phyloP scores from a whole-genome alignment of 2,797 vertebrate genomes.

The Tragopan temminckii region DNA sequence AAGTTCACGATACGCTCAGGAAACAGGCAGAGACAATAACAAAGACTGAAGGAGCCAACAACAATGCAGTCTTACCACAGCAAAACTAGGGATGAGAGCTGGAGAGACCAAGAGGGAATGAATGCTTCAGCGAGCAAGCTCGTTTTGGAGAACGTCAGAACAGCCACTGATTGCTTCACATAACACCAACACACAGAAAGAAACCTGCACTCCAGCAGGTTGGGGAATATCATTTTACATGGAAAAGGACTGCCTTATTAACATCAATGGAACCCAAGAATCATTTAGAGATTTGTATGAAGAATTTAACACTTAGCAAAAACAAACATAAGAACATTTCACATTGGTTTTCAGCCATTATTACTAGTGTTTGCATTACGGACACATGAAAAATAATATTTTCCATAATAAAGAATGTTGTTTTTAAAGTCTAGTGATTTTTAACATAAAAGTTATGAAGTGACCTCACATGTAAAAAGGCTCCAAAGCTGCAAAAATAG shows the following conservation, averaged over 20 bases:
- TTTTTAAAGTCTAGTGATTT: slow-evolving; percentile 43
- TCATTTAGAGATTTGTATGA: background rate
- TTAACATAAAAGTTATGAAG: slow-evolving; percentile 39
- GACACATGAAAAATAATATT: slow-evolving; percentile 34
- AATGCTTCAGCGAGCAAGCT: background rate
- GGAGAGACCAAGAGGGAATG: background rate
- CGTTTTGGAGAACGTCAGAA: background rate
- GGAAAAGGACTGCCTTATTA: background rate
- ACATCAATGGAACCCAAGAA: background rate
- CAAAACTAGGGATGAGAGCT: background rate
- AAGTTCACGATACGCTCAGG: background rate
- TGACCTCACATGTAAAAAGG: slow-evolving; percentile 50
- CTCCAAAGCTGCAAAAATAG: slow-evolving; percentile 36
- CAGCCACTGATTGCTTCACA: background rate
- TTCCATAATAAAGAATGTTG: slow-evolving; percentile 61
- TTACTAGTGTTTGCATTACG: background rate
- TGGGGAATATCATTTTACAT: background rate
- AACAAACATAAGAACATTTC: slow-evolving; percentile 35
- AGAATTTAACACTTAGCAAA: slow-evolving; percentile 52
- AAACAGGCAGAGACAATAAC: background rate
- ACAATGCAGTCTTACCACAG: accelerated
- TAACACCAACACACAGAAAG: background rate
- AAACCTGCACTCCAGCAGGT: background rate
- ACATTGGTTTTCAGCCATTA: background rate
- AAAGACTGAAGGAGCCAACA: background rate